Evolutionary conservation across 1,140 invertebrate genomes (phyloP).

Genomic region (Aphelenchoides fujianensis): DNA sequence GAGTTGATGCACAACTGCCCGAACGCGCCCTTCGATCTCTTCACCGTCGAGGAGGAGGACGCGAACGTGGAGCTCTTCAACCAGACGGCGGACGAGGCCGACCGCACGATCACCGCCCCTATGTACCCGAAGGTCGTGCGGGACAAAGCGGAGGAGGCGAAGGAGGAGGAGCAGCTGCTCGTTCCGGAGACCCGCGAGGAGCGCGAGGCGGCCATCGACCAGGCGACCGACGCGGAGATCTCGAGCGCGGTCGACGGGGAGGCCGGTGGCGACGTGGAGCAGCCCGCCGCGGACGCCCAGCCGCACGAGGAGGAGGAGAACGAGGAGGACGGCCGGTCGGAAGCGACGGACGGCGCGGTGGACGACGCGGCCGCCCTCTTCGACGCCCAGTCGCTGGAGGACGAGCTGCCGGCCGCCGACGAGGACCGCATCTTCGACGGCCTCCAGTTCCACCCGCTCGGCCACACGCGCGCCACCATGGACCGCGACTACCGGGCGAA

Average conservation of each 20-base stretch:
- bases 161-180: too few relatives aligned
- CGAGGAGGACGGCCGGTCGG: not conserved
- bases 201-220: not conserved
- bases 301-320: not conserved
- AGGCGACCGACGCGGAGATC: not conserved
- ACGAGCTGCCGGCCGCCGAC: not conserved
- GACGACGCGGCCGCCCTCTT: too few relatives aligned
- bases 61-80: not conserved
- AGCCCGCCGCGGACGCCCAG: not conserved
- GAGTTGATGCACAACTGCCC: constrained; percentile 29
- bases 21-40: constrained; percentile 28
- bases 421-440: constrained; percentile 8
- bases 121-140: too few relatives aligned
- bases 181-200: constrained; percentile 20
- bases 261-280: not conserved
- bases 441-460: constrained; percentile 17
- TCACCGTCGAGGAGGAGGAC: not conserved
- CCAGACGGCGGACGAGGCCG: constrained; percentile 6
- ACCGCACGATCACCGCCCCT: not conserved
- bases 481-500: constrained; percentile 25
- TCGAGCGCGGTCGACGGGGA: not conserved
- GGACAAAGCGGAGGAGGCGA: not conserved
- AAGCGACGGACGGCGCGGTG: not conserved
- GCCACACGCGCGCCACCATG: not conserved
- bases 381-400: not conserved